These are phyloP conservation scores for Gymnodraco acuticeps DNA, from an alignment of 2,797 vertebrate species.

Conservation along the genomic window DNA sequence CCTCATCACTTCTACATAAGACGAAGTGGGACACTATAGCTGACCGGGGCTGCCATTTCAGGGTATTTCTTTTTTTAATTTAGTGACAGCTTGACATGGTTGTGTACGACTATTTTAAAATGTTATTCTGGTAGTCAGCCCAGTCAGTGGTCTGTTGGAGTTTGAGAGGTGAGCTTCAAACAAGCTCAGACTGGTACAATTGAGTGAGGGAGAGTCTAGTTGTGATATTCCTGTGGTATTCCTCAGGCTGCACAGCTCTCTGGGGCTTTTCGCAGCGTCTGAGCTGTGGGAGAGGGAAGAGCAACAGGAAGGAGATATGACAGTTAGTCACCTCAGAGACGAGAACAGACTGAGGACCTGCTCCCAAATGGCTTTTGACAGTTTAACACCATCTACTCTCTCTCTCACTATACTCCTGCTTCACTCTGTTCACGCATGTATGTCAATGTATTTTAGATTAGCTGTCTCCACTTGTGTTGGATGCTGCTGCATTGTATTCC, in stretches of 20 bases:
- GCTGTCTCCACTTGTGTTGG: not conserved
- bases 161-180: constrained; percentile 57
- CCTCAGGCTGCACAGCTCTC: constrained; percentile 61
- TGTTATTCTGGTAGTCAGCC: constrained; percentile 51
- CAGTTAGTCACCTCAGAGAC: constrained; percentile 70
- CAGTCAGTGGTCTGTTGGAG: constrained; percentile 50
- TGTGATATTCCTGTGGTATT: constrained; percentile 66
- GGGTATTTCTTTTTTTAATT: constrained; percentile 59
- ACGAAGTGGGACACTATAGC: constrained; percentile 47
- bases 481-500: not conserved
- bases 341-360: constrained; percentile 48
- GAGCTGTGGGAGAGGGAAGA: constrained; percentile 59
- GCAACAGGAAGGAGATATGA: constrained; percentile 63
- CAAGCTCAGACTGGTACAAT: constrained; percentile 43
- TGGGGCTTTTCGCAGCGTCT: constrained; percentile 57
- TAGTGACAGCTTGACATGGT: constrained; percentile 44
- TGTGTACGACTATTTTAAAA: constrained; percentile 60
- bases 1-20: constrained; percentile 12
- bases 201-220: constrained; percentile 53
- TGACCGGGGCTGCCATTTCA: constrained; percentile 40
- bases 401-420: not conserved
- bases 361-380: constrained; percentile 64
- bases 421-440: constrained; percentile 18
- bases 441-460: not conserved
- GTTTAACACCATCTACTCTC: constrained; percentile 52